A percentile compares a stretch with the other conserved stretches of the same genome.
phyloP scores from a whole-genome alignment of 1,140 invertebrate genomes.

The Tachypleus tridentatus region DNA sequence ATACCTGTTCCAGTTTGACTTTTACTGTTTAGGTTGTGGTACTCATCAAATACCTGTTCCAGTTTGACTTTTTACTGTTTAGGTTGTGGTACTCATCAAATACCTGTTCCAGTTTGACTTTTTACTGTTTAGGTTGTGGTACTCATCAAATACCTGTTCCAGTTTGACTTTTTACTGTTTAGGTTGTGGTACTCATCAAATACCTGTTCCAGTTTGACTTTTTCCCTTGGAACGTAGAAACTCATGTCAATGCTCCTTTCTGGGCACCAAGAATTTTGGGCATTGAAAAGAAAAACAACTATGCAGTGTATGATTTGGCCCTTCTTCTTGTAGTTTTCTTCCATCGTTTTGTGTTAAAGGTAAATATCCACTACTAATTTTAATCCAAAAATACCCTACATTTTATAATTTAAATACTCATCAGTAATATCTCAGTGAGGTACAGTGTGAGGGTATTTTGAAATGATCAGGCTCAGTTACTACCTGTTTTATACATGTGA shows the following conservation, averaged over 20 bases:
- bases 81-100: constrained; percentile 90
- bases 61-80: constrained; percentile 75
- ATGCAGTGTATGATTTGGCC: constrained; percentile 80
- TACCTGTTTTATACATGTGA: no score
- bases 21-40: constrained; percentile 75
- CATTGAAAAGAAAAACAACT: constrained; percentile 63
- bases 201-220: constrained; percentile 95
- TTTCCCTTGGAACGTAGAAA: constrained; percentile 61
- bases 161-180: constrained; percentile 36
- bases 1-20: constrained; percentile 92
- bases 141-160: constrained; percentile 92
- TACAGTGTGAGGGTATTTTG: no score
- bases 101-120: constrained; percentile 95
- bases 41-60: constrained; percentile 92
- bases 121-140: constrained; percentile 74
- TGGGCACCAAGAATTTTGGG: constrained; percentile 77
- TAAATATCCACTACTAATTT: not conserved
- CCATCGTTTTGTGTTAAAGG: constrained; percentile 64
- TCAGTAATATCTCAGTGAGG: no score
- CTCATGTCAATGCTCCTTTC: constrained; percentile 52
- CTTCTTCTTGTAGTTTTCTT: constrained; percentile 91
- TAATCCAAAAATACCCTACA: no score
- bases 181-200: constrained; percentile 90
- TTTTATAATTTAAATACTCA: no score
- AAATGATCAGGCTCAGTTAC: no score